Evolutionary conservation across 1,140 invertebrate species (phyloP).

Genomic region (Homalodisca vitripennis): DNA sequence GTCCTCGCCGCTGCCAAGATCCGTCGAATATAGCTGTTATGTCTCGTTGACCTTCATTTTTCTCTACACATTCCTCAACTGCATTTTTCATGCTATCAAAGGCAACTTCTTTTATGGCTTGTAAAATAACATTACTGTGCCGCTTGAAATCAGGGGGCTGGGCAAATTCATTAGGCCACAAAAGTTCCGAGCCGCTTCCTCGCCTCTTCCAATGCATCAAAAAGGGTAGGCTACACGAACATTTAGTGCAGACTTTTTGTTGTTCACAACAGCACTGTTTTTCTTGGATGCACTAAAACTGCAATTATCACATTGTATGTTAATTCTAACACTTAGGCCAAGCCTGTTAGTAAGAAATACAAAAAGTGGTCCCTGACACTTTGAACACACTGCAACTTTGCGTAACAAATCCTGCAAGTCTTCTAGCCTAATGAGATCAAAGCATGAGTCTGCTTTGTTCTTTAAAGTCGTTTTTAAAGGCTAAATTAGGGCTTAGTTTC

Average conservation of each 20-base stretch:
- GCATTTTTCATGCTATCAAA: not conserved
- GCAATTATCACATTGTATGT: not conserved
- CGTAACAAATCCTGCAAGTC: not conserved
- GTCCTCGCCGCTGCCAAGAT: not conserved
- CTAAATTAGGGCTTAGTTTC: not conserved
- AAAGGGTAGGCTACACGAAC: not conserved
- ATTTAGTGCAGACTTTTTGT: not conserved
- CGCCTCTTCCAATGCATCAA: not conserved
- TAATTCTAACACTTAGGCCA: not conserved
- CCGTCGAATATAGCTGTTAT: not conserved
- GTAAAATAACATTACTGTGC: not conserved
- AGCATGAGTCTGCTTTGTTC: not conserved
- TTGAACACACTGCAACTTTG: not conserved
- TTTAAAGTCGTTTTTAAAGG: not conserved
- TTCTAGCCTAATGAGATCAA: not conserved
- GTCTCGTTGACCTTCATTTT: not conserved
- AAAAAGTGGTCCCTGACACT: not conserved
- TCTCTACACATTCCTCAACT: slow-evolving; percentile 1
- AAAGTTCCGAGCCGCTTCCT: not conserved
- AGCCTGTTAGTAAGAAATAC: not conserved
- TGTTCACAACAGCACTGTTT: not conserved
- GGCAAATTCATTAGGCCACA: not conserved
- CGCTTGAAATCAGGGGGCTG: not conserved
- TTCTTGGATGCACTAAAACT: not conserved
- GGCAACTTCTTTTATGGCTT: not conserved